Evolutionary conservation across 2,888 invertebrate species (phyloP).

Genomic region (Latrodectus hesperus): DNA sequence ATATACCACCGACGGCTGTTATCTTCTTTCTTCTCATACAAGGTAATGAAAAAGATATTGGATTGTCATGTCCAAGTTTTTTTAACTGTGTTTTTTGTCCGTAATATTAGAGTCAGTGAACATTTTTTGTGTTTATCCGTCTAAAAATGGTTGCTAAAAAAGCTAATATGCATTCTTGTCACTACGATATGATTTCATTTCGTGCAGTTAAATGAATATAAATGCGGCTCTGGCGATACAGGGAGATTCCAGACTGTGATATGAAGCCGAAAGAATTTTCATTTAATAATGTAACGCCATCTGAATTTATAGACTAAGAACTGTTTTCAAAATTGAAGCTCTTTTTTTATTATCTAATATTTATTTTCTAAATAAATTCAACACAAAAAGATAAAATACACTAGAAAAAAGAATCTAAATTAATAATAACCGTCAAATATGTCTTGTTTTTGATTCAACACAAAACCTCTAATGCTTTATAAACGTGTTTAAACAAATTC

Average conservation of each 20-base stretch:
- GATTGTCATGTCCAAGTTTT: conserved; percentile 28
- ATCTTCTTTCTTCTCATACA: conserved; percentile 14
- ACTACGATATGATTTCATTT: conserved; percentile 10
- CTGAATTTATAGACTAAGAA: no score
- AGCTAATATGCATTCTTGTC: conserved; percentile 31
- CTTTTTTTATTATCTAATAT: no score
- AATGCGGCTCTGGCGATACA: neutral
- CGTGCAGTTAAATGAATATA: neutral
- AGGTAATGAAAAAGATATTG: conserved; percentile 57
- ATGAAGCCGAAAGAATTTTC: neutral
- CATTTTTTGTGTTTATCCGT: conserved; percentile 20
- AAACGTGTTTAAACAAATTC: no score
- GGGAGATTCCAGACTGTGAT: neutral
- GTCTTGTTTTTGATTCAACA: no score
- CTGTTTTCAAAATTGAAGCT: no score
- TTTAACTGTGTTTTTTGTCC: conserved; percentile 11
- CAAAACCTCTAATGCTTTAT: no score
- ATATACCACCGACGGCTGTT: conserved; percentile 21
- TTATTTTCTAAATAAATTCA: no score
- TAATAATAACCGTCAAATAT: no score
- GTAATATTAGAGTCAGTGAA: neutral
- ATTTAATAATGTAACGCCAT: no score
- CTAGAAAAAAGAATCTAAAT: no score
- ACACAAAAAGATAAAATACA: no score
- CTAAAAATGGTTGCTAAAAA: conserved; percentile 12